phyloP scores from a whole-genome alignment of 2,797 vertebrate species.

The Scolopax bukidnonensis region DNA sequence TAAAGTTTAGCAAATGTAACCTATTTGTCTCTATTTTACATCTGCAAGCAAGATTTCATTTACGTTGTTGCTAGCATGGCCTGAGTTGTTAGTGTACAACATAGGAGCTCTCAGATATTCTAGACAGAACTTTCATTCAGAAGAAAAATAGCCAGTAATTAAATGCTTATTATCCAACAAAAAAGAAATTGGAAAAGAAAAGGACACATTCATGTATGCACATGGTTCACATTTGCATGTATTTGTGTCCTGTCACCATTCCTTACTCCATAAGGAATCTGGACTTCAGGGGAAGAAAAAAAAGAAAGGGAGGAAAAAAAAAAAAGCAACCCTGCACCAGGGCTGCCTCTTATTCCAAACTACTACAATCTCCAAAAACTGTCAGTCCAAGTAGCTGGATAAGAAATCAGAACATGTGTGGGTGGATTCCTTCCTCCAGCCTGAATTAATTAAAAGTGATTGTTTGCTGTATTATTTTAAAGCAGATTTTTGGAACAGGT shows the following conservation, averaged over 20 bases:
- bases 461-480: conserved; percentile 42
- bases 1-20: neutral
- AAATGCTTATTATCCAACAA: neutral
- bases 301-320: neutral
- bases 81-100: neutral
- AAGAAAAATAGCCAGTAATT: neutral
- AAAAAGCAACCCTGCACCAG: neutral
- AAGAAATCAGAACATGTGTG: conserved; percentile 66
- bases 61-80: neutral
- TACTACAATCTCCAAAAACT: conserved; percentile 14
- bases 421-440: conserved; percentile 62
- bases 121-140: neutral
- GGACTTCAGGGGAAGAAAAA: neutral
- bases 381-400: conserved; percentile 56
- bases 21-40: neutral
- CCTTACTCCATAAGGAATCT: neutral
- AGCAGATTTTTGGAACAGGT: conserved; percentile 13
- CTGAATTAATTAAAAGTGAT: conserved; percentile 62
- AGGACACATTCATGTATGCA: neutral
- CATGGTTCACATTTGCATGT: neutral
- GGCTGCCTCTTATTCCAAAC: conserved; percentile 26
- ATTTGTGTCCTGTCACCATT: neutral
- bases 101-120: neutral
- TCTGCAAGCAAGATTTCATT: neutral
- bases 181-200: neutral